Evolutionary conservation across 2,113 vertebrate genomes (phyloP).

Genomic region (Rissa tridactyla): DNA sequence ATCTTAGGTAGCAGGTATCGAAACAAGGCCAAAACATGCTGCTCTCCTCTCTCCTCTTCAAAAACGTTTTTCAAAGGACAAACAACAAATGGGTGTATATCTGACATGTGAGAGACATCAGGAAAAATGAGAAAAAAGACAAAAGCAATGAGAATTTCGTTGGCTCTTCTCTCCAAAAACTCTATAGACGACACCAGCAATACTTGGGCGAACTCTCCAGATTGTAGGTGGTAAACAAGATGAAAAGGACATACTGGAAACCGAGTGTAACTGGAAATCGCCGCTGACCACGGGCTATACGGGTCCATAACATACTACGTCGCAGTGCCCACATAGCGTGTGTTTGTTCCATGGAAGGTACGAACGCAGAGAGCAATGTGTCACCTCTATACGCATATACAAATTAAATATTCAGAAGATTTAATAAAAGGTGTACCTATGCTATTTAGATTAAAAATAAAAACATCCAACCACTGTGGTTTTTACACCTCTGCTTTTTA

Average conservation of each 20-base stretch:
- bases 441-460: background rate
- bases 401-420: background rate
- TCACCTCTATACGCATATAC: background rate
- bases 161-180: background rate
- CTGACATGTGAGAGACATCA: background rate
- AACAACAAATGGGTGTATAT: background rate
- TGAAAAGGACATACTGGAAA: background rate
- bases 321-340: accelerated
- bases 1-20: background rate
- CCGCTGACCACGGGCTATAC: accelerated
- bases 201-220: background rate
- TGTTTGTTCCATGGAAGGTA: accelerated
- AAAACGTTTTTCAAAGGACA: background rate
- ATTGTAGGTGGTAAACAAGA: background rate
- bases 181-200: background rate
- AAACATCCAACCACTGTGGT: background rate
- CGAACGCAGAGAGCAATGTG: background rate
- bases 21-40: background rate
- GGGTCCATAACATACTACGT: background rate
- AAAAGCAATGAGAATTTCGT: background rate
- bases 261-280: background rate
- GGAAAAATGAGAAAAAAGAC: background rate
- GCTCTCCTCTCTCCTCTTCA: background rate
- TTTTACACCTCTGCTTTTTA: background rate
- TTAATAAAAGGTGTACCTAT: background rate